phyloP scores from a whole-genome alignment of 1,140 invertebrate genomes.

The Cherax destructor region DNA sequence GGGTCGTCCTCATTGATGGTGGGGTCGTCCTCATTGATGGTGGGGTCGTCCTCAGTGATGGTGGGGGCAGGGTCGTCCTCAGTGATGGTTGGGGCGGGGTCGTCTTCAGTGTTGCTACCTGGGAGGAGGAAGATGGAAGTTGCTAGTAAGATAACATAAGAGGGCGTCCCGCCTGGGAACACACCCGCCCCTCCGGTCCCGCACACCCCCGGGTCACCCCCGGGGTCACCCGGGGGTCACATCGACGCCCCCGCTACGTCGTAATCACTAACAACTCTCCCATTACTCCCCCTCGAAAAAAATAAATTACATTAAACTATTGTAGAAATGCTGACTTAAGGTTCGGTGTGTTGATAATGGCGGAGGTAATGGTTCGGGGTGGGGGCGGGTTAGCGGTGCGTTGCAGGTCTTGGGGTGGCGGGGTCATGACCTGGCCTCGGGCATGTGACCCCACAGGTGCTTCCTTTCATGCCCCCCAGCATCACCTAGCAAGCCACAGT shows the following conservation, averaged over 20 bases:
- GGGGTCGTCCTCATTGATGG: too few relatives aligned
- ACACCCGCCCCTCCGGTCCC: not conserved
- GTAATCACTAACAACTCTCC: not conserved
- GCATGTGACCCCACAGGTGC: slow-evolving; percentile 28
- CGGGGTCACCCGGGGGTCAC: not conserved
- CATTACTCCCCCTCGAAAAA: not conserved
- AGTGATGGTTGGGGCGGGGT: not conserved
- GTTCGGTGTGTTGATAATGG: not conserved
- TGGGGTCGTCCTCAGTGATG: too few relatives aligned
- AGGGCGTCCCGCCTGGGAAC: not conserved
- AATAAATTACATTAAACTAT: not conserved
- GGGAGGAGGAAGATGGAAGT: slow-evolving; percentile 14
- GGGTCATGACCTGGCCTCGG: slow-evolving; percentile 30
- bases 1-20: too few relatives aligned
- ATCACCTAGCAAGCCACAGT: slow-evolving; percentile 25
- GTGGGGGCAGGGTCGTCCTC: too few relatives aligned
- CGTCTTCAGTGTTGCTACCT: not conserved
- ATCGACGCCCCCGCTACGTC: not conserved
- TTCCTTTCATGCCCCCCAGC: not conserved
- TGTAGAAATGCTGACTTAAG: not conserved
- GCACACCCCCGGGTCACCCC: slow-evolving; percentile 6
- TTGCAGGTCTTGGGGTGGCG: not conserved
- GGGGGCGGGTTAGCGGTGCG: too few relatives aligned
- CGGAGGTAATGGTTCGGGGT: not conserved
- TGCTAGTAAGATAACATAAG: not conserved